A percentile compares a stretch with the other conserved stretches of the same genome.
Evolutionary conservation across 2,888 invertebrate genomes (phyloP).

Genomic region (Idaea straminata): DNA sequence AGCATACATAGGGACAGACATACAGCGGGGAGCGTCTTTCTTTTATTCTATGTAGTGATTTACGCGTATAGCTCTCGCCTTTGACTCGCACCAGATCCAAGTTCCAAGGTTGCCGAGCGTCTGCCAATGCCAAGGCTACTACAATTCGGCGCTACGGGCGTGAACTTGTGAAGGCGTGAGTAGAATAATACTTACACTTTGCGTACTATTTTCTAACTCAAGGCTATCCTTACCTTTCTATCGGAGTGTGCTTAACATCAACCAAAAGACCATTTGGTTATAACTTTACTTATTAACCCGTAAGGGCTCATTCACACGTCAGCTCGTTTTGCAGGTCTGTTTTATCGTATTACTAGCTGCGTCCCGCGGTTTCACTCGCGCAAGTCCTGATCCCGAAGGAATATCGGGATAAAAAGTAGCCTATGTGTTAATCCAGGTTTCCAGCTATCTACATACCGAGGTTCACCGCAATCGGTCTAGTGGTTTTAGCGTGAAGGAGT

Average conservation of each 20-base stretch:
- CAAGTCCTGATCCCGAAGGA: too few species aligned
- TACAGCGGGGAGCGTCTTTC: too few species aligned
- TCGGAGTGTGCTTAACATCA: not conserved
- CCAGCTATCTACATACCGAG: too few species aligned
- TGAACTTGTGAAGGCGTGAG: conserved; percentile 33
- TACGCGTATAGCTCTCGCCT: conserved; percentile 1
- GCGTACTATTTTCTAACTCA: not conserved
- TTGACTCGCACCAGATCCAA: conserved; percentile 8
- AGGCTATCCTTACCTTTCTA: not conserved
- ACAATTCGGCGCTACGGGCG: conserved; percentile 14
- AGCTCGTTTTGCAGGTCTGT: too few species aligned
- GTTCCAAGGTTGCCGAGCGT: conserved; percentile 25
- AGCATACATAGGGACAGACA: too few species aligned
- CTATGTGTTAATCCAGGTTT: too few species aligned
- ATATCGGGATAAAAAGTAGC: too few species aligned
- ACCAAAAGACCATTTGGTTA: not conserved
- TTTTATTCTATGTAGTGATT: too few species aligned
- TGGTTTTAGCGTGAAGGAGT: too few species aligned
- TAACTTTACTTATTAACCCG: not conserved
- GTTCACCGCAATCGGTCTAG: too few species aligned
- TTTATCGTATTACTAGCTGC: too few species aligned
- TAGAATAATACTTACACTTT: conserved; percentile 19
- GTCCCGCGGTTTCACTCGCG: too few species aligned
- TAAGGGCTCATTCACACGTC: not conserved
- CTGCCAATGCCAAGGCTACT: conserved; percentile 47